A percentile compares a stretch with the other conserved stretches of the same genome.
phyloP scores from a whole-genome alignment of 2,888 invertebrate genomes.

The Calameuta pallipes region DNA sequence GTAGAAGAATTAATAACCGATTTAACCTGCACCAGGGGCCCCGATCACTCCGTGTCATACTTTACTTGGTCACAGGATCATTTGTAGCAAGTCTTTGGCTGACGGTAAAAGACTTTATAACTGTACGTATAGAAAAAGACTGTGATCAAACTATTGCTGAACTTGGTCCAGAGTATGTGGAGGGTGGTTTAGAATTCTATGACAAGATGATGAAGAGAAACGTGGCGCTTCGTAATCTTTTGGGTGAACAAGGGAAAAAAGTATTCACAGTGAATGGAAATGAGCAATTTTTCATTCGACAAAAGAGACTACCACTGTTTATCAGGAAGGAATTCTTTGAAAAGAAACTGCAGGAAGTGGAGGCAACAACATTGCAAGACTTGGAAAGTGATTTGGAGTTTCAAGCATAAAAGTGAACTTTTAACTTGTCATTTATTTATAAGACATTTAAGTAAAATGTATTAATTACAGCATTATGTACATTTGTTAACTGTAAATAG shows the following conservation, averaged over 20 bases:
- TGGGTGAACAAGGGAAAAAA: slow-evolving; percentile 73
- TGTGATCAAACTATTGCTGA: slow-evolving; percentile 74
- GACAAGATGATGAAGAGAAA: slow-evolving; percentile 79
- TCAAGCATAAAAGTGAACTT: background rate
- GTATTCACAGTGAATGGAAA: slow-evolving; percentile 77
- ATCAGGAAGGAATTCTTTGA: slow-evolving; percentile 77
- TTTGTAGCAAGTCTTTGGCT: slow-evolving; percentile 74
- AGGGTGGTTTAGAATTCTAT: slow-evolving; percentile 83
- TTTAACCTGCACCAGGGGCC: slow-evolving; percentile 72
- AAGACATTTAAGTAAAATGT: background rate
- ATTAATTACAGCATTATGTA: slow-evolving; percentile 26
- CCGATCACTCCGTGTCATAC: slow-evolving; percentile 60
- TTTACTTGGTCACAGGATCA: slow-evolving; percentile 71
- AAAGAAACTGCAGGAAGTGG: slow-evolving; percentile 61
- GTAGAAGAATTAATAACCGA: slow-evolving; percentile 68
- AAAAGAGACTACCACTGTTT: slow-evolving; percentile 74
- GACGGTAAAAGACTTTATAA: slow-evolving; percentile 74
- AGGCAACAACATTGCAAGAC: background rate
- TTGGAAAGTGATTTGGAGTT: background rate
- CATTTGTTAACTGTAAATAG: slow-evolving; percentile 9
- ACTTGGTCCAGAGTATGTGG: slow-evolving; percentile 73
- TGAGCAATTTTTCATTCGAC: slow-evolving; percentile 75
- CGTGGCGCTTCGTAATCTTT: slow-evolving; percentile 75
- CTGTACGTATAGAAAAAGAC: slow-evolving; percentile 72
- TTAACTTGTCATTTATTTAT: background rate